Conservation (phyloP, 2,113 vertebrate species). For the Mustelus asterias region DNA sequence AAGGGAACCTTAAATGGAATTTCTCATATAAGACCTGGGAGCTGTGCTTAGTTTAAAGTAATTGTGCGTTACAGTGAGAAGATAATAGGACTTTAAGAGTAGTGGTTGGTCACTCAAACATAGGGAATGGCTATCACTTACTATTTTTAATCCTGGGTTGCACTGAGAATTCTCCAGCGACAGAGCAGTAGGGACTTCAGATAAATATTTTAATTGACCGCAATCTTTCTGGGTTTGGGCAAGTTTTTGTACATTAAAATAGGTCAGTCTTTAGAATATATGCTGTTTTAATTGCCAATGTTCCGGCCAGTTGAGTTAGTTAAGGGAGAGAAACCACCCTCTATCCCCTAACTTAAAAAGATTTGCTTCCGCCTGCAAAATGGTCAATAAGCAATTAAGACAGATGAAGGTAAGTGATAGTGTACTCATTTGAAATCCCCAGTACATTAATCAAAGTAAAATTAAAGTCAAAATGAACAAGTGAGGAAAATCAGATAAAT, state of each 20-base stretch:
- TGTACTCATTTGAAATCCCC: not conserved
- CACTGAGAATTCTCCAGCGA: not conserved
- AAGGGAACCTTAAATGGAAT: not conserved
- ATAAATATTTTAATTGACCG: not conserved
- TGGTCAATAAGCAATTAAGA: not conserved
- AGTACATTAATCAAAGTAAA: not conserved
- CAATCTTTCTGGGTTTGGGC: not conserved
- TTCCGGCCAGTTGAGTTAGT: not conserved
- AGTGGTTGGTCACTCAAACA: not conserved
- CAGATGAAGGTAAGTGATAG: not conserved
- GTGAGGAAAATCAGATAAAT: not conserved
- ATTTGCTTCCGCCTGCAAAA: not conserved
- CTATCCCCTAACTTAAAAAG: not conserved
- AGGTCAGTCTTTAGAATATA: not conserved
- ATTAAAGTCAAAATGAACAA: not conserved
- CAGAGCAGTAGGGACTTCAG: not conserved
- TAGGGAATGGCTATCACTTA: not conserved
- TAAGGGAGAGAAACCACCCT: not conserved
- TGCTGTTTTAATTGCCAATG: not conserved
- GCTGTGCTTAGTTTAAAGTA: not conserved
- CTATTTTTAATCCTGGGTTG: not conserved
- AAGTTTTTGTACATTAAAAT: not conserved
- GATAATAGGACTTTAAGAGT: not conserved
- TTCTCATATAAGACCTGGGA: not conserved
- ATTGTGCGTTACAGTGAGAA: not conserved